Base-by-base conservation (phyloP, 2,113 vertebrate species). In the Grus americana region DNA sequence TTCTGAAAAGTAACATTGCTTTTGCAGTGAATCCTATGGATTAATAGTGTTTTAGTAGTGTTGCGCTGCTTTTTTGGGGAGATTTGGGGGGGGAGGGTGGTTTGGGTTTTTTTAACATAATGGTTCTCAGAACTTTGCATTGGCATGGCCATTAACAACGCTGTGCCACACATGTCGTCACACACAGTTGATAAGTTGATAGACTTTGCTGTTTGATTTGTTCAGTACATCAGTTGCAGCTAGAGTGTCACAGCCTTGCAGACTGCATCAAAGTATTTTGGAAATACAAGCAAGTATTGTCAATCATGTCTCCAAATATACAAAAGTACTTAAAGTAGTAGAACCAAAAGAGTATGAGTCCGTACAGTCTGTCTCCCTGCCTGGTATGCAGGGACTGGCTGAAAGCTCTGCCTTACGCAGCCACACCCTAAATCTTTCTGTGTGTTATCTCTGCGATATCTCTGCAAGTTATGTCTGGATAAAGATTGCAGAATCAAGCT, bases 401-500 rank as follows among this genome's bases (percentile, higher is more conserved):
- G 66, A 86, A 79, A 79, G 74, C 58, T 72, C 67, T 96, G 54
- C 79, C 34, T 85, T 90, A 82, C 7, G 5, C 24, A 73, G 79
- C 49, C 80, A 36, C 92, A 58, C 92, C 92, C 67, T 58, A 8
- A 70, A 81, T 81, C n/a, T 57, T 79, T 61, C 49, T 18, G 1
- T 46, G 22, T 76, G 46, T 57, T 96, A 61, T 78, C 82, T 74
- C 32, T 92, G 93, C 15, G 34, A 3, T 87, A 95, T 30, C 86
- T 91, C 49, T 85, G 81, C 89, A 76, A 82, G 90, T 91, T 95
- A 87, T 93, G 55, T 91, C 91, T 87, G 80, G 80, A 61, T 95
- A 55, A 88, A 93, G 88, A 57, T 32, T 81, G 86, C 73, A 93
- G 83, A 91, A 68, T 81, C 36, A 36, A 91, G 86, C 42, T 95